phyloP scores from a whole-genome alignment of 2,797 vertebrate species.

The Streptopelia turtur region DNA sequence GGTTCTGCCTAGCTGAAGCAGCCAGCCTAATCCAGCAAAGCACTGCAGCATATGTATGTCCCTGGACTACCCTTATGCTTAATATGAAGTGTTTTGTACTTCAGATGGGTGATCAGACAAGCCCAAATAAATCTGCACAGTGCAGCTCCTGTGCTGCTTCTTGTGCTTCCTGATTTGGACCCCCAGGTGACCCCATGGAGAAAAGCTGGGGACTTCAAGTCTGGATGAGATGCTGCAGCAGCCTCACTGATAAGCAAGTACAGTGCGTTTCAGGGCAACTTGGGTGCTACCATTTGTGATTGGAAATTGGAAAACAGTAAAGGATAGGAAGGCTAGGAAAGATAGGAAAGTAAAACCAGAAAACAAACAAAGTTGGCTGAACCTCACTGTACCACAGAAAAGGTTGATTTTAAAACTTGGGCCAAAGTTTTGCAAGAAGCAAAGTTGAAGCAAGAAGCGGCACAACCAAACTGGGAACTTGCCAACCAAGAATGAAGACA shows the following conservation, averaged over 20 bases:
- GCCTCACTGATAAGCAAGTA: no score
- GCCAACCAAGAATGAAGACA: not conserved
- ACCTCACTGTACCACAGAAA: not conserved
- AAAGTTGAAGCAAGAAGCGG: not conserved
- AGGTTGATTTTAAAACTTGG: not conserved
- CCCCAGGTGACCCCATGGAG: accelerated
- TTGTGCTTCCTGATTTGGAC: not conserved
- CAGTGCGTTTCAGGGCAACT: not conserved
- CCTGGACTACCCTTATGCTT: not conserved
- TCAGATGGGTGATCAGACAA: not conserved
- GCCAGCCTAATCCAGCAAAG: not conserved
- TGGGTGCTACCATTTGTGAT: not conserved
- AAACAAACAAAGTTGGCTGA: not conserved
- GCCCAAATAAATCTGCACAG: not conserved
- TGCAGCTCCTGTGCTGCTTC: not conserved
- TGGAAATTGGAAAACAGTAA: not conserved
- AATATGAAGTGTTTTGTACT: not conserved
- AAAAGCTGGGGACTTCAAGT: not conserved
- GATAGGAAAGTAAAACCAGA: not conserved
- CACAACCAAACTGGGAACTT: not conserved
- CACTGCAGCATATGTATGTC: not conserved
- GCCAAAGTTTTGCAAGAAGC: no score
- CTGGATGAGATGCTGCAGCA: not conserved
- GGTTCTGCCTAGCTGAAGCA: not conserved
- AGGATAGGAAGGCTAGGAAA: not conserved